Evolutionary conservation across 2,797 vertebrate genomes (phyloP).

Genomic region (Cuniculus paca): DNA sequence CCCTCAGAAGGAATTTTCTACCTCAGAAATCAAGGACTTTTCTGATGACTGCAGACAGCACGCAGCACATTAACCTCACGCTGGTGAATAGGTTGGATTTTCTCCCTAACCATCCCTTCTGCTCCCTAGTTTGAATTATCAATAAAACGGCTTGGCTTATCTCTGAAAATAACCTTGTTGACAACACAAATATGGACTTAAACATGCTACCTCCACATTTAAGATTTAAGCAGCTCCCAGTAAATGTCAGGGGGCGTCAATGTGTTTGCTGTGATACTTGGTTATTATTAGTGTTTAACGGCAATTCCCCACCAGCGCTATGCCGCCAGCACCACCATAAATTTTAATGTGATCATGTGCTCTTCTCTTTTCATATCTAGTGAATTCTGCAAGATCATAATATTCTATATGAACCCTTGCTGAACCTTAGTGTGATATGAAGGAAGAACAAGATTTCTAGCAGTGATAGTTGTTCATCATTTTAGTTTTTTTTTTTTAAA

Average conservation of each 20-base stretch:
- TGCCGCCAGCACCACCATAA: slow-evolving; percentile 63
- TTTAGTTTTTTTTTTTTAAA: slow-evolving; percentile 66
- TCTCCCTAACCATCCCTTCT: slow-evolving; percentile 54
- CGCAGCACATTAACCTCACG: background rate
- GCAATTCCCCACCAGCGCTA: slow-evolving; percentile 57
- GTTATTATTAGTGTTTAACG: slow-evolving; percentile 81
- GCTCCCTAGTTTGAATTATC: slow-evolving; percentile 75
- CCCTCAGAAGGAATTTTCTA: slow-evolving; percentile 32
- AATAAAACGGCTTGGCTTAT: slow-evolving; percentile 65
- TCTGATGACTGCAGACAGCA: background rate
- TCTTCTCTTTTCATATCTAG: slow-evolving; percentile 77
- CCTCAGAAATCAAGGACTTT: slow-evolving; percentile 63
- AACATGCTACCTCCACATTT: slow-evolving; percentile 56
- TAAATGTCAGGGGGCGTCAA: slow-evolving; percentile 75
- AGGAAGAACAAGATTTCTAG: slow-evolving; percentile 75
- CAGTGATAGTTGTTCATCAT: slow-evolving; percentile 72
- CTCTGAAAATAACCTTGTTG: slow-evolving; percentile 80
- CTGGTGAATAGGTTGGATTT: slow-evolving; percentile 50
- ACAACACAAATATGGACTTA: slow-evolving; percentile 77
- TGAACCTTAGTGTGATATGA: slow-evolving; percentile 74
- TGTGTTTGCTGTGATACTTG: slow-evolving; percentile 74
- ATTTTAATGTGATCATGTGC: slow-evolving; percentile 81
- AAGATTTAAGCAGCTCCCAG: slow-evolving; percentile 78
- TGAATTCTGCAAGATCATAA: slow-evolving; percentile 85
- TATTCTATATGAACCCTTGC: slow-evolving; percentile 79